Evolutionary conservation across 64 coral and sea anemone species (phyloP), one percentile per base, ranked within the genome.

Genomic region (Cladopsammia gracilis): DNA sequence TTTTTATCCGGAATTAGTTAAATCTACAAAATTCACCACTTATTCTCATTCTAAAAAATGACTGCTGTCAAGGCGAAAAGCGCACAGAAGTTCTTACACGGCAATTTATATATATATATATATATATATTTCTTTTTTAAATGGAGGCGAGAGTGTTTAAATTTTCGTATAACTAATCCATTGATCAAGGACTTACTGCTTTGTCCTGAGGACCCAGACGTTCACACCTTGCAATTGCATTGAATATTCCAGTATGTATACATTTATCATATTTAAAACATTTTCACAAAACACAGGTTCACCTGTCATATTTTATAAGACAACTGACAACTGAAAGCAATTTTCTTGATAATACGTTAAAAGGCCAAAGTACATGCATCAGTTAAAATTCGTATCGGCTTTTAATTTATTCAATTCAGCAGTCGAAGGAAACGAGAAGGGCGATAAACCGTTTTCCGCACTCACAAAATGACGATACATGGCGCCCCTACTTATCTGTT

Each of bases 261-360:
- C 0, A 15, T 20, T 75, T 49, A 75, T 75, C 72, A 15, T 14
- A 75, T 75, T 75, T 50, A 75, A 7, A 48, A 20, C 14, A 12
- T 75, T n/a, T 75, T 11, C 14, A 0, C 46, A 5, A 5, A 75
- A 75, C 48, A 75, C 44, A 50, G 46, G 44, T 62, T 1, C 78
- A 84, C 60, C 61, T 84, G 80, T 84, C 80, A 49, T 18, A 49
- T 6, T 11, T 64, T 64, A 43, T 22, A 24, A 22, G 60, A 62
- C 18, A 84, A 66, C 44, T 84, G 80, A 84, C 80, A 84, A 10
- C 5, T 84, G 44, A 64, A 84, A 48, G 80, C 43, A 84, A 64
- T 84, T 84, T 66, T 84, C 16, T 64, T 48, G 62, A 68, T 67
- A 84, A 84, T 66, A 20, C 60, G 44, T 84, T 68, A 84, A 84